Base-by-base conservation (phyloP, 2,113 vertebrate species). In the Chaetodon auriga region DNA sequence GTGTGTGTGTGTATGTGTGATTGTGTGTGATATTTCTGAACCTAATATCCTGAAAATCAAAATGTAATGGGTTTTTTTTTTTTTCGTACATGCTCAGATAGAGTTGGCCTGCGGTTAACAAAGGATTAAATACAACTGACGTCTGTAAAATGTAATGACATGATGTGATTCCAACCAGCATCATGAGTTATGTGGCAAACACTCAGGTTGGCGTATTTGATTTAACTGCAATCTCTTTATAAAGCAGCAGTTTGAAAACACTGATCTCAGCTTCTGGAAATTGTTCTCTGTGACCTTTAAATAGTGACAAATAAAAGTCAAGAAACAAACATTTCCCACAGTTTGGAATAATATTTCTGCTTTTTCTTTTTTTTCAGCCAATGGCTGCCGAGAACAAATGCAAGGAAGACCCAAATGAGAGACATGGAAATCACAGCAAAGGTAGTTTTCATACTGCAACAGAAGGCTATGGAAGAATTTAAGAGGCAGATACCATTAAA, bases 311-410 rank as follows among this genome's bases (percentile, higher is more conserved):
- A 35, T 45, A 14, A n/a, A 2, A 63, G 25, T 18, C 18, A 18
- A 53, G 38, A 23, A 55, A 12, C 7, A 43, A 21, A 55, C 6
- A 16, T 51, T 41, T 54, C 48, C 1, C 7, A 35, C 8, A 36
- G 54, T 48, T 25, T 46, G 12, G 16, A 11, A 30, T 49, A 38
- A 23, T 49, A 1, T 35, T 10, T 12, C 23, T 58, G 23, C 4
- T 23, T 53, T 43, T 41, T 10, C 0, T 30, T 30, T 63, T 25
- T 65, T 77, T 11, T 65, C 85, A 97, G 97, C 85, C 68, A 90
- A 96, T 95, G 96, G 93, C 93, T 89, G 92, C 94, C 78, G 93
- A 95, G 93, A 95, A 94, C 2, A 93, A 96, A 57, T 51, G 92
- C 54, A 94, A 94, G 25, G 93, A 96, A 54, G 90, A 92, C 51